Evolutionary conservation across 1,140 invertebrate species (phyloP).

Genomic region (Cecropterus lyciades): DNA sequence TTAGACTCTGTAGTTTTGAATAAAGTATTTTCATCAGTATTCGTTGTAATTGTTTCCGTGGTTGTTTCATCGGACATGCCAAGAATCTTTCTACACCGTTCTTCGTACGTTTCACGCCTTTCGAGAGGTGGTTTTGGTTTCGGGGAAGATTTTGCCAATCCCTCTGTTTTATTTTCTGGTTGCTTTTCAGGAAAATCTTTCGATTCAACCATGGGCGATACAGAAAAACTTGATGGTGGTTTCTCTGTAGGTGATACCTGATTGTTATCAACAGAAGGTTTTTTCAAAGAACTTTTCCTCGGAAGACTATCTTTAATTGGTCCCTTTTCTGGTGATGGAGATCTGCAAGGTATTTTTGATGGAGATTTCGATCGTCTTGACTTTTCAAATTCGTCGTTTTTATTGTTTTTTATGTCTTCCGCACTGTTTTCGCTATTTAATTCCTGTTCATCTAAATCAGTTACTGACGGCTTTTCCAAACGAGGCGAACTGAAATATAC

Average conservation of each 20-base stretch:
- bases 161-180: constrained; percentile 48
- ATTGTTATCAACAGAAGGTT: constrained; percentile 56
- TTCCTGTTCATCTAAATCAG: constrained; percentile 70
- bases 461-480: constrained; percentile 59
- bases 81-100: constrained; percentile 87
- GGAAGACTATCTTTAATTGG: constrained; percentile 64
- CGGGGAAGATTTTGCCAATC: constrained; percentile 45
- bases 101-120: constrained; percentile 88
- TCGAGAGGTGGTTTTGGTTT: constrained; percentile 76
- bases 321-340: constrained; percentile 70
- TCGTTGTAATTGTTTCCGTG: constrained; percentile 48
- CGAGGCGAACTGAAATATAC: constrained; percentile 71
- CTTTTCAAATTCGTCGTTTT: constrained; percentile 40
- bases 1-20: constrained; percentile 13
- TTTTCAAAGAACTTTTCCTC: constrained; percentile 81
- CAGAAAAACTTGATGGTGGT: constrained; percentile 68
- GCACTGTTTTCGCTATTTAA: constrained; percentile 31
- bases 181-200: constrained; percentile 53
- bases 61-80: constrained; percentile 84
- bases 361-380: constrained; percentile 55
- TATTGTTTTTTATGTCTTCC: constrained; percentile 38
- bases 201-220: constrained; percentile 64
- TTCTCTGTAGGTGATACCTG: constrained; percentile 66
- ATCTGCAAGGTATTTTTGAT: constrained; percentile 73
- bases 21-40: constrained; percentile 1